Evolutionary conservation across 2,888 invertebrate genomes (phyloP).

Genomic region (Anarsia innoxiella): DNA sequence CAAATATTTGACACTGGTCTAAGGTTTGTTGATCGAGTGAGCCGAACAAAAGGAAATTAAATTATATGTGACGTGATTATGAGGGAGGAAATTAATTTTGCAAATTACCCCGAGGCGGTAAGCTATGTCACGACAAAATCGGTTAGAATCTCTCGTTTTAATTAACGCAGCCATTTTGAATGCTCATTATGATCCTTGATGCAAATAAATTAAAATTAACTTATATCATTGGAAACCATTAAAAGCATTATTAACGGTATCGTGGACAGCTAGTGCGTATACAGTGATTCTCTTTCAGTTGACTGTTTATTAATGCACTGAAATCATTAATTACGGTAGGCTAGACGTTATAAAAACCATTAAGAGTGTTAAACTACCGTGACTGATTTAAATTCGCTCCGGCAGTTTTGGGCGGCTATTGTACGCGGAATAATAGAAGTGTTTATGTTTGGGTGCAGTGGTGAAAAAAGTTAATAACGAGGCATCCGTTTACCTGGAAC

Average conservation of each 20-base stretch:
- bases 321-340: slow-evolving; percentile 62
- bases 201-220: slow-evolving; percentile 3
- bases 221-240: slow-evolving; percentile 39
- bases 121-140: not conserved
- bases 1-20: slow-evolving; percentile 34
- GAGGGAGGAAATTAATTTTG: slow-evolving; percentile 16
- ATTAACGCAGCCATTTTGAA: slow-evolving; percentile 5
- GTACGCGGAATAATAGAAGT: slow-evolving; percentile 57
- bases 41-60: slow-evolving; percentile 11
- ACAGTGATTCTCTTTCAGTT: slow-evolving; percentile 56
- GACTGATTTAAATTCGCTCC: slow-evolving; percentile 64
- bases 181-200: slow-evolving; percentile 1
- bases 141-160: slow-evolving; percentile 6
- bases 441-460: slow-evolving; percentile 64
- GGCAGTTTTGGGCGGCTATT: slow-evolving; percentile 54
- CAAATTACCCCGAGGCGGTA: slow-evolving; percentile 3
- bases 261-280: slow-evolving; percentile 24
- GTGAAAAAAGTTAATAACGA: slow-evolving; percentile 39
- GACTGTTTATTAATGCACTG: slow-evolving; percentile 32
- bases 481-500: slow-evolving; percentile 56
- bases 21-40: slow-evolving; percentile 19
- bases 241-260: slow-evolving; percentile 31
- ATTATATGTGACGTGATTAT: slow-evolving; percentile 13
- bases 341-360: slow-evolving; percentile 66
- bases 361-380: slow-evolving; percentile 70